Percentiles rank a stretch among this genome's conserved stretches.
Conservation (phyloP, 1,140 invertebrate species). For the Caenorhabditis latens region DNA sequence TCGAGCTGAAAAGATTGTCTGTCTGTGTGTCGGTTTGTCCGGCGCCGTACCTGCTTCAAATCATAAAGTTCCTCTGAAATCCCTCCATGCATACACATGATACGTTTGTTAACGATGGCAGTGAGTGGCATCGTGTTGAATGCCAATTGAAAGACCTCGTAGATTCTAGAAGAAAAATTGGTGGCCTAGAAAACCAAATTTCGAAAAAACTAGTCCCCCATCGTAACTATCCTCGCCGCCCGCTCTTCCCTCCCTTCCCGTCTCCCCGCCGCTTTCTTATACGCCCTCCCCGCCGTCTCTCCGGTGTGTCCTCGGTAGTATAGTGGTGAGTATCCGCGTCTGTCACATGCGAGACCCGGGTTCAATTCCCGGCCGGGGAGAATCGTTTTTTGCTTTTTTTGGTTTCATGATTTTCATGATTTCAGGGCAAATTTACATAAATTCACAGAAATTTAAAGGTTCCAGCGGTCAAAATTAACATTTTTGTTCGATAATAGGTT, state of each 20-base stretch:
- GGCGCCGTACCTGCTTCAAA: slow-evolving; percentile 77
- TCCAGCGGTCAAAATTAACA: no score
- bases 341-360: slow-evolving; percentile 74
- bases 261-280: no score
- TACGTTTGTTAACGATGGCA: slow-evolving; percentile 40
- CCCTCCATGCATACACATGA: slow-evolving; percentile 83
- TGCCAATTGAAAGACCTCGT: slow-evolving; percentile 78
- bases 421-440: no score
- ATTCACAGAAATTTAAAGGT: no score
- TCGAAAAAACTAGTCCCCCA: no score
- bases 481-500: no score
- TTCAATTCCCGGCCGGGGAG: slow-evolving; percentile 74
- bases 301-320: slow-evolving; percentile 55
- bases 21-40: no score
- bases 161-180: slow-evolving; percentile 45
- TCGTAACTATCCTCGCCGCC: no score
- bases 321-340: slow-evolving; percentile 74
- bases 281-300: no score
- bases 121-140: slow-evolving; percentile 49
- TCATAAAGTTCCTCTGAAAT: slow-evolving; percentile 84
- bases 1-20: slow-evolving; percentile 45
- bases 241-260: no score
- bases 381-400: neutral
- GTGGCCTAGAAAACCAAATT: slow-evolving; percentile 24
- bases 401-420: no score